Conservation (phyloP, 2,113 vertebrate genomes). For the Beaufortia kweichowensis region DNA sequence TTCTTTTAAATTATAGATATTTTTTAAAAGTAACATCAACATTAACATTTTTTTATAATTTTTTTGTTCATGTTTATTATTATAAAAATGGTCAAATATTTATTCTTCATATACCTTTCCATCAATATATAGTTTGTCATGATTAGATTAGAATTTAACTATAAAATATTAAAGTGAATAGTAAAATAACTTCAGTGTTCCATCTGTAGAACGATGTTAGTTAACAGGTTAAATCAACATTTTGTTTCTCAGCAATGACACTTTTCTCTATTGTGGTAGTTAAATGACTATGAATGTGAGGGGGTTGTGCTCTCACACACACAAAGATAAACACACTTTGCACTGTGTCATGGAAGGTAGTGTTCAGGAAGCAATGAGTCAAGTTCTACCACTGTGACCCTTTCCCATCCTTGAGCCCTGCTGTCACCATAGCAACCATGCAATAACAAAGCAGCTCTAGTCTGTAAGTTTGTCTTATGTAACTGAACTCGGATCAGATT, state of each 20-base stretch:
- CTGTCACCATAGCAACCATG: constrained; percentile 61
- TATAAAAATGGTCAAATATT: no score
- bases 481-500: constrained; percentile 37
- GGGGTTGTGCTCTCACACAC: constrained; percentile 44
- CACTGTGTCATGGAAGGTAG: constrained; percentile 68
- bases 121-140: no score
- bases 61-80: no score
- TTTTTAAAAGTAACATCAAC: no score
- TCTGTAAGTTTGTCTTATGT: neutral
- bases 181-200: no score
- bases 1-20: no score
- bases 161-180: no score
- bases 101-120: no score
- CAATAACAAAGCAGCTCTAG: constrained; percentile 55
- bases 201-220: no score
- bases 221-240: no score
- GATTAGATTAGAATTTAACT: no score
- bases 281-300: constrained; percentile 39
- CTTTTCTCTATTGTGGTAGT: constrained; percentile 26
- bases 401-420: constrained; percentile 51
- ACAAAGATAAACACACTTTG: constrained; percentile 36
- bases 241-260: neutral
- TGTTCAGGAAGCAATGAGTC: constrained; percentile 64
- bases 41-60: no score
- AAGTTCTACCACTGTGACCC: constrained; percentile 64